A percentile compares a stretch with the other conserved stretches of the same genome.
Conservation (phyloP, 92 coral and sea anemone genomes). For the Parazoanthus atlanticus region DNA sequence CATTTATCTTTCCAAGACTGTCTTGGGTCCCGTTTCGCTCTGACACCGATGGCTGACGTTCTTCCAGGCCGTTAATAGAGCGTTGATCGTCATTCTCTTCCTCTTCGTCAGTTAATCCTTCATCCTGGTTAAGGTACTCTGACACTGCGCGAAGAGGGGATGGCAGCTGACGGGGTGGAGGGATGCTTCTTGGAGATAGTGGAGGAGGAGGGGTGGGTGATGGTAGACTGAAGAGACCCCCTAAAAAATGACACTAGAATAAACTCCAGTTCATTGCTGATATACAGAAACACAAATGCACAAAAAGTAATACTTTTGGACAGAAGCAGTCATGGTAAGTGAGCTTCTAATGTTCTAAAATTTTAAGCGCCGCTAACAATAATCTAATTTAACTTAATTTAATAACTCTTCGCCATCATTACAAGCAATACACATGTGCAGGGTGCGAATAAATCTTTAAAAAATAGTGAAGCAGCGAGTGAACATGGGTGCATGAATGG, state of each 20-base stretch:
- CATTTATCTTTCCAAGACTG: not conserved
- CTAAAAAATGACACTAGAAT: constrained; percentile 19
- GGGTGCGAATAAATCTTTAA: no score
- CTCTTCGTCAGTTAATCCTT: constrained; percentile 58
- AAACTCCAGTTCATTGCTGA: not conserved
- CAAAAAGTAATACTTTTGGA: not conserved
- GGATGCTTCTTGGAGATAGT: constrained; percentile 62
- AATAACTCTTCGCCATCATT: no score
- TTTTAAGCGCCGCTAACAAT: not conserved
- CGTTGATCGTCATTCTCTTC: constrained; percentile 22
- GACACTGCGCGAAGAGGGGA: constrained; percentile 70
- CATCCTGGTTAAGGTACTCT: constrained; percentile 56
- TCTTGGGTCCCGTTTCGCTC: not conserved
- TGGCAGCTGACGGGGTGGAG: constrained; percentile 62
- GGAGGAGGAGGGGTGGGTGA: constrained; percentile 73
- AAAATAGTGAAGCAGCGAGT: no score
- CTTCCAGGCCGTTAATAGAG: not conserved
- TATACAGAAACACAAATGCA: not conserved
- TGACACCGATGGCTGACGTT: not conserved
- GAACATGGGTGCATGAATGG: no score
- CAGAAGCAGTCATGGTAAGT: no score
- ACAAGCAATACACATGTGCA: no score
- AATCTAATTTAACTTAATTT: no score
- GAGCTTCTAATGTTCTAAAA: no score
- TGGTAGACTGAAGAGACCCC: constrained; percentile 21